These are phyloP conservation scores for Drosophila neoperkinsi DNA, from an alignment of 2,888 invertebrate species.

Conservation along the genomic window DNA sequence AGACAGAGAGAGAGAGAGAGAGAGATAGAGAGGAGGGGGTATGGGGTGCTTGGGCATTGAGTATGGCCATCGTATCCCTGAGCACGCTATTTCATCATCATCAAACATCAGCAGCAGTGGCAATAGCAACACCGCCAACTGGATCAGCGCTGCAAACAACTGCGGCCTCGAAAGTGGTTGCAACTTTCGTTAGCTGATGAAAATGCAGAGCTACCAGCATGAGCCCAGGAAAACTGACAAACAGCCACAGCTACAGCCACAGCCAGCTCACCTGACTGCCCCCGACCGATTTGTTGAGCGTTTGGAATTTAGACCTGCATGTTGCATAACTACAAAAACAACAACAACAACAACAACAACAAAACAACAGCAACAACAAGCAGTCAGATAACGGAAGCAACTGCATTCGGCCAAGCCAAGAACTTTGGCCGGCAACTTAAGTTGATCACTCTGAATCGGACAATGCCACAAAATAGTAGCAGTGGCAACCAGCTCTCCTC, in stretches of 20 bases:
- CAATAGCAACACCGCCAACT: slow-evolving; percentile 37
- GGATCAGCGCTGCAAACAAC: slow-evolving; percentile 38
- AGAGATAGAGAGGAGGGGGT: neutral
- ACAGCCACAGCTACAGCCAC: neutral
- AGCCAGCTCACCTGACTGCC: slow-evolving; percentile 1
- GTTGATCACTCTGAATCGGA: slow-evolving; percentile 39
- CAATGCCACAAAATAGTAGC: slow-evolving; percentile 27
- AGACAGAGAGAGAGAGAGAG: neutral
- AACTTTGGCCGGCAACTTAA: neutral
- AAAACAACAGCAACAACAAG: neutral
- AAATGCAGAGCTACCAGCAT: slow-evolving; percentile 66
- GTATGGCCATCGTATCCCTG: slow-evolving; percentile 45
- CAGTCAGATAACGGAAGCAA: slow-evolving; percentile 10
- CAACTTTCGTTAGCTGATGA: slow-evolving; percentile 75
- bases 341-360: slow-evolving; percentile 8
- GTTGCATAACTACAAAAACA: slow-evolving; percentile 21
- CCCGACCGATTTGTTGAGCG: neutral
- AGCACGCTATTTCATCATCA: slow-evolving; percentile 80
- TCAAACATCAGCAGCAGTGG: slow-evolving; percentile 64
- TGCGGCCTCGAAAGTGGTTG: slow-evolving; percentile 55
- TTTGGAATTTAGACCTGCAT: slow-evolving; percentile 55
- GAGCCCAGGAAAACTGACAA: slow-evolving; percentile 25
- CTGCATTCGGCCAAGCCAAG: slow-evolving; percentile 14
- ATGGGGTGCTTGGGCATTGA: slow-evolving; percentile 1
- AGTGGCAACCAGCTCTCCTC: slow-evolving; percentile 12